Evolutionary conservation across 37 sponge, comb jelly and placozoan species (phyloP), one percentile per base, ranked within the genome.

Genomic region (Beroe forskalii): DNA sequence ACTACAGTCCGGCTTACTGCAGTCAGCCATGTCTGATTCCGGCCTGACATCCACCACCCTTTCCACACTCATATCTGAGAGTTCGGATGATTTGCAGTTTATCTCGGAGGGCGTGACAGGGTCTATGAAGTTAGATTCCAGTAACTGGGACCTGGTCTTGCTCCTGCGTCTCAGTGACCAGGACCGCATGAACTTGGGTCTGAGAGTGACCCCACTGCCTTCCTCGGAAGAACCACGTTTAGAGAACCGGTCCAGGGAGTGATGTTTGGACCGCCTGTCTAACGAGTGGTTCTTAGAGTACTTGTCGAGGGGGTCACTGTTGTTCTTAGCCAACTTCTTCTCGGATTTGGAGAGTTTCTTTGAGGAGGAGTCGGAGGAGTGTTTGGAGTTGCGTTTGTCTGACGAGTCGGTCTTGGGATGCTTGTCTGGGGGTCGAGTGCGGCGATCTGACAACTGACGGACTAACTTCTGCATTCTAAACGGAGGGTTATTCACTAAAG

Each of bases 401-500:
- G 86, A 80, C n/a, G n/a, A 25, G 2, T 37, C 31, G 66, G 14
- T 64, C 30, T 64, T 64, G 66, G 66, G 31, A 22, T 30, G 30
- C 66, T 64, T 27, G 66, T 64, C 31, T 6, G 25, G 66, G 66
- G 66, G 31, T 64, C 31, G 4, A 1, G 86, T 44, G 19, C 28
- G 28, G 8, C 86, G 44, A 48, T 80, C 86, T 80, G 86, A 80
- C 24, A 80, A 27, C 20, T 37, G n/a, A 12, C 86, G 37, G 48
- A 80, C 86, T 80, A 80, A 42, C 35, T 80, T 80, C 55, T 80
- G 86, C 86, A 80, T 80, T 69, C 39, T 36, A 48, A 48, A 48
- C 12, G 55, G 55, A 48, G 55, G 55, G 55, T 12, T 48, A 12
- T 6, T 17, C 55, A 12, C 12, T 6, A 12, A 12, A 48, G 12